phyloP scores from a whole-genome alignment of 2,888 invertebrate genomes.

The Asteroscopus sphinx region DNA sequence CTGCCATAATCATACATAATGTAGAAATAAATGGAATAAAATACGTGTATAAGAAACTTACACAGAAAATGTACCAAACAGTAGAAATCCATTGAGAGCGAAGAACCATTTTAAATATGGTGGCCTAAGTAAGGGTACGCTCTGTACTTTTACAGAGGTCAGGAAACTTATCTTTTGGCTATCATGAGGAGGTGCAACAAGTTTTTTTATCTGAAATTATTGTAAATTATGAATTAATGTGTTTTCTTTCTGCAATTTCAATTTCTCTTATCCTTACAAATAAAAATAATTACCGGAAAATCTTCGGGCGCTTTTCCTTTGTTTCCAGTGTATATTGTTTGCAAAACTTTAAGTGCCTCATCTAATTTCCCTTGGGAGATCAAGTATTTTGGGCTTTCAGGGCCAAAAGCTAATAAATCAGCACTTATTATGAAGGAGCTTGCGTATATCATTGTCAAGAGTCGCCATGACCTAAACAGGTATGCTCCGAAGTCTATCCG shows the following conservation, averaged over 20 bases:
- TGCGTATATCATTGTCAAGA: constrained; percentile 91
- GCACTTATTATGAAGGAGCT: constrained; percentile 90
- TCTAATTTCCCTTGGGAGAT: constrained; percentile 91
- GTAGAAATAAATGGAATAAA: too few species aligned
- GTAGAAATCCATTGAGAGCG: constrained; percentile 86
- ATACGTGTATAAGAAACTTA: constrained; percentile 74
- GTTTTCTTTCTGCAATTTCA: too few species aligned
- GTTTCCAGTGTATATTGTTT: constrained; percentile 89
- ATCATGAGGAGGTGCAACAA: constrained; percentile 63
- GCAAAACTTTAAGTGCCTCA: constrained; percentile 91
- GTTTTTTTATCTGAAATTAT: constrained; percentile 72
- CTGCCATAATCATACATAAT: too few species aligned
- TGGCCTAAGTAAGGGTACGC: constrained; percentile 85
- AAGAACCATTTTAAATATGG: constrained; percentile 89
- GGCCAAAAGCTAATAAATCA: constrained; percentile 88
- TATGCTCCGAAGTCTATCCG: constrained; percentile 84
- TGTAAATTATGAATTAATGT: too few species aligned
- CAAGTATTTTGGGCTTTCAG: constrained; percentile 95
- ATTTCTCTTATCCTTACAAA: too few species aligned
- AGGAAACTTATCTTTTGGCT: constrained; percentile 68
- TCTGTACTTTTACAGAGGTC: constrained; percentile 85
- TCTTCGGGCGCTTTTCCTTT: constrained; percentile 76
- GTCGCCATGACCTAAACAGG: constrained; percentile 92
- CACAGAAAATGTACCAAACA: constrained; percentile 92
- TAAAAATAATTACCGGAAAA: constrained; percentile 84